These are phyloP conservation scores for Chaunax sp. DNA, from an alignment of 2,797 vertebrate species.

Conservation along the genomic window DNA sequence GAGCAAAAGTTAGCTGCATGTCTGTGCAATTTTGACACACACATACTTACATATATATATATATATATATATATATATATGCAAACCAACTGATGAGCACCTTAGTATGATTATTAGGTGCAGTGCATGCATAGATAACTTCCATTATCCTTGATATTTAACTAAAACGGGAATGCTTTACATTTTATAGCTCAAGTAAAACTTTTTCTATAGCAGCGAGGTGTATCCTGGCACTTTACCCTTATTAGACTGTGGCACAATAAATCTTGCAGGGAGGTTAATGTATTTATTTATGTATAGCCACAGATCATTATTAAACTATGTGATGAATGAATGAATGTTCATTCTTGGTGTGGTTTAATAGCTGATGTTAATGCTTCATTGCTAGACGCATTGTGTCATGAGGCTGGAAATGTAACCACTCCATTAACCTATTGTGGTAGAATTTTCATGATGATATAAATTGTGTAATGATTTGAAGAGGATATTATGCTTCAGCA, in stretches of 20 bases:
- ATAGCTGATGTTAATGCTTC: slow-evolving; percentile 49
- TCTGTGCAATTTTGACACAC: slow-evolving; percentile 15
- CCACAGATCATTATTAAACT: slow-evolving; percentile 6
- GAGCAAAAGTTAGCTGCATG: slow-evolving; percentile 44
- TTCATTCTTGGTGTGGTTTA: slow-evolving; percentile 33
- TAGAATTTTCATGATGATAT: slow-evolving; percentile 51
- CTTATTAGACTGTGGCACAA: not conserved
- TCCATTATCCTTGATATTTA: slow-evolving; percentile 8
- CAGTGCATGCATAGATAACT: slow-evolving; percentile 4
- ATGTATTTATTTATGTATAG: slow-evolving; percentile 51
- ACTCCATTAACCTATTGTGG: slow-evolving; percentile 27
- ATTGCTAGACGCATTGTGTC: slow-evolving; percentile 10
- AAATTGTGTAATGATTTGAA: slow-evolving; percentile 27
- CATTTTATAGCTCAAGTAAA: not conserved
- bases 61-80: no score
- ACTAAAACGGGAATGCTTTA: slow-evolving; percentile 17
- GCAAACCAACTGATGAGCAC: slow-evolving; percentile 39
- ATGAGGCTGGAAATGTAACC: slow-evolving; percentile 40
- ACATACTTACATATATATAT: no score
- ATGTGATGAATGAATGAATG: slow-evolving; percentile 52
- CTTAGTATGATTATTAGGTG: slow-evolving; percentile 31
- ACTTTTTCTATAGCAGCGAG: not conserved
- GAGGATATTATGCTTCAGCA: slow-evolving; percentile 13
- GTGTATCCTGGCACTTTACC: slow-evolving; percentile 29
- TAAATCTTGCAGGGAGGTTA: slow-evolving; percentile 23